Conservation (phyloP, 92 coral and sea anemone species). For the Nematostella vectensis region DNA sequence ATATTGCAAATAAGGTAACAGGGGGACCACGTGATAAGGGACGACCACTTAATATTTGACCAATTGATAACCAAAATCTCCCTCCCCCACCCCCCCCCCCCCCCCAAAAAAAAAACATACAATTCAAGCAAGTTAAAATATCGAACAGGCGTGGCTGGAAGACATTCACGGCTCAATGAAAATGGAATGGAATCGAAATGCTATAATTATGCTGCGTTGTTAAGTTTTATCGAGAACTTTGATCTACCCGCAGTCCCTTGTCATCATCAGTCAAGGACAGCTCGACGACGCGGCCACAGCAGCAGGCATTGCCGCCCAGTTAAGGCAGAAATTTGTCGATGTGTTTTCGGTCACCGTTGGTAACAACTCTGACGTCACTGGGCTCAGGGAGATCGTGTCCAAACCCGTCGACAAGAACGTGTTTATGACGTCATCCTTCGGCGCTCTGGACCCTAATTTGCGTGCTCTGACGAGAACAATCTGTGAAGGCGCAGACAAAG, state of each 20-base stretch:
- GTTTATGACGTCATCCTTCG: conserved; percentile 69
- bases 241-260: conserved; percentile 35
- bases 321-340: conserved; percentile 43
- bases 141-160: too few relatives aligned
- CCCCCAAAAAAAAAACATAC: too few relatives aligned
- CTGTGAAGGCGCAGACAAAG: conserved; percentile 54
- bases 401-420: conserved; percentile 74
- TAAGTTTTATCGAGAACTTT: too few relatives aligned
- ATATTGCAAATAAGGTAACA: conserved; percentile 40
- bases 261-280: conserved; percentile 56
- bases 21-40: too few relatives aligned
- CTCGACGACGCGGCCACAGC: conserved; percentile 31
- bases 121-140: too few relatives aligned
- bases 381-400: conserved; percentile 48
- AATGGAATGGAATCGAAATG: too few relatives aligned
- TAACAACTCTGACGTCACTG: conserved; percentile 43
- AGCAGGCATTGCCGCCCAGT: conserved; percentile 21
- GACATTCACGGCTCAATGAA: too few relatives aligned
- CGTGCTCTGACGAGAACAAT: conserved; percentile 54
- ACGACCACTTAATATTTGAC: too few relatives aligned
- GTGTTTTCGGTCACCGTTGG: conserved; percentile 65
- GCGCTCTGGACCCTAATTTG: conserved; percentile 50
- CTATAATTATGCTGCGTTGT: too few relatives aligned
- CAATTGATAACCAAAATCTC: too few relatives aligned
- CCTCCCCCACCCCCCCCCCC: too few relatives aligned